These are phyloP conservation scores for Trogon surrucura DNA, from an alignment of 2,113 vertebrate species.

Conservation along the genomic window DNA sequence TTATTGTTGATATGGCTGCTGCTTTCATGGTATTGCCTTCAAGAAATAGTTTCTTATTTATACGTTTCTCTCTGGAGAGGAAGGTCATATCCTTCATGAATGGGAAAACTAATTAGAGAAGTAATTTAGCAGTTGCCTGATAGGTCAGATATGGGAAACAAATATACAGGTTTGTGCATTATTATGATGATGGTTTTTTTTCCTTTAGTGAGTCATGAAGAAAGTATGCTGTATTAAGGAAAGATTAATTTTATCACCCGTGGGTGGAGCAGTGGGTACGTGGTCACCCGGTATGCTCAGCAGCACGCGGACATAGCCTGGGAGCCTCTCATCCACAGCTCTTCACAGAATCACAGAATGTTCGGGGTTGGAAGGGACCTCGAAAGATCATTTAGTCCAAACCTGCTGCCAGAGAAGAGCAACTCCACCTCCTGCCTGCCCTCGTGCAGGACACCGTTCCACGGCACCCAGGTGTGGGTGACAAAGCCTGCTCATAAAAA, in stretches of 20 bases:
- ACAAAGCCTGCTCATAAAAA: not conserved
- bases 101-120: conserved; percentile 54
- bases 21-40: not conserved
- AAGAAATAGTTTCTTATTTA: conserved; percentile 18
- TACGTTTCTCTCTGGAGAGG: not conserved
- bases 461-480: too few relatives aligned
- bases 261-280: not conserved
- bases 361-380: too few relatives aligned
- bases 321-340: rapidly evolving
- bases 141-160: not conserved
- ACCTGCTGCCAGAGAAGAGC: not conserved
- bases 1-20: not conserved
- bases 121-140: conserved; percentile 34
- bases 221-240: not conserved
- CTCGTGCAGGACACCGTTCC: rapidly evolving
- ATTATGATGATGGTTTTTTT: not conserved
- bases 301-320: not conserved
- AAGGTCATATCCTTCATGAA: conserved; percentile 23
- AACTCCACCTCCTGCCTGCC: not conserved
- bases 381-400: too few relatives aligned
- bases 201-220: not conserved
- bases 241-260: not conserved
- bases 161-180: not conserved
- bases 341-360: not conserved
- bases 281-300: not conserved